Base-by-base conservation (phyloP, 2,797 vertebrate genomes). In the Chiloscyllium punctatum region DNA sequence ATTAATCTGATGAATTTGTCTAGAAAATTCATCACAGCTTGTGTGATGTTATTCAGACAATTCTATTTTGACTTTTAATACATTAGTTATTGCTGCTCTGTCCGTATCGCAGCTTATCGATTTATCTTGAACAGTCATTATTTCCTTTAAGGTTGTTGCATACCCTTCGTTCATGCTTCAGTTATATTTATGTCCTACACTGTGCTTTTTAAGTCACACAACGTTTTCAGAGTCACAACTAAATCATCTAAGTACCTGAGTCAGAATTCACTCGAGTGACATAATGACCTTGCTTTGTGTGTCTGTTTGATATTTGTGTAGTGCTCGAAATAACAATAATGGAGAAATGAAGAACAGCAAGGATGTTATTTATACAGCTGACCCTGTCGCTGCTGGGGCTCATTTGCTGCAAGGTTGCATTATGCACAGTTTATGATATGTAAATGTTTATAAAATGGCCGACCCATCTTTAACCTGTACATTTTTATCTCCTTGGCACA, bases 291-390 rank as follows among this genome's bases (percentile, higher is more conserved):
- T 69, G 90, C 66, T 92, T 92, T 66, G 25, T 74, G 96, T 97
- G 96, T 94, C 96, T 97, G 97, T 97, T 96, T 97, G 97, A 97
- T 96, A 96, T 97, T 97, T 97, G 96, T 96, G 96, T 95, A 96
- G 96, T 97, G 96, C 96, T 97, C 95, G 96, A 97, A 97, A 96
- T 96, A 96, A 95, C 95, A 96, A 97, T 74, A 71, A 96, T 95
- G 95, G 7, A 96, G 96, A 97, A 96, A 96, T 96, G 92, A 96
- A 96, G 97, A 97, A 96, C 96, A 97, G 97, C 98, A 97, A 96
- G 97, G 96, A 96, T 96, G 51, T 94, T 99, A 98, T 99, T 99
- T 99, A 97, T 97, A 98, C 98, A 99, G 99, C 57, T 0, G 57
- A 62, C 8, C 57, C 57, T 62, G 11, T 62, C 9, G 7, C 57